Evolutionary conservation across 2,797 vertebrate species (phyloP), one percentile per base, ranked within the genome.

Genomic region (Myoxocephalus aenaeus): DNA sequence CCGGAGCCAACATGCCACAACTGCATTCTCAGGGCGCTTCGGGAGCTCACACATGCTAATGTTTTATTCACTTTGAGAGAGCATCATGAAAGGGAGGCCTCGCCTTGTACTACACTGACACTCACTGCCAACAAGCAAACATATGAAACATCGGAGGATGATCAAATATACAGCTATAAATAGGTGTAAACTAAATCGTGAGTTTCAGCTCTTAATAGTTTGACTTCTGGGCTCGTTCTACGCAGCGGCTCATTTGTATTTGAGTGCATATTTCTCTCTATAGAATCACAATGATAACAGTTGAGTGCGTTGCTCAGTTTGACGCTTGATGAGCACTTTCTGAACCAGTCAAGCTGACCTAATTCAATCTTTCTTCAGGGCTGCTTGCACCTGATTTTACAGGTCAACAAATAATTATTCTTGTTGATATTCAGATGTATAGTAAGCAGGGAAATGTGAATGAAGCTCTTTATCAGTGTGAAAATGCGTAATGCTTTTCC

Each of bases 61-160:
- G 93, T 95, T 95, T 95, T 92, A 95, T 95, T 94, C 93, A 94
- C 93, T 95, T 93, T 94, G 92, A 89, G 84, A 82, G 81, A 83
- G 87, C 84, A 85, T 86, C 86, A 89, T 89, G 91, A 92, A 92
- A 93, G 86, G 69, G 63, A 84, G 79, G 80, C 79, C 85, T 86
- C 69, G 75, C 70, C 89, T 92, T 87, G 87, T 85, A 92, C 87
- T 72, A 88, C 88, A 81, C 76, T 86, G 87, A 91, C 90, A 86
- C 86, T 76, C 79, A 72, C 88, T 84, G 87, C 86, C 91, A 87
- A 90, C 90, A 72, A 91, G 91, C 89, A 90, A 92, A 92, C 87
- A 88, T 77, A 92, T 92, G 66, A 93, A 94, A 95, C 90, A 93
- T 92, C 72, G 65, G 38, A 77, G 75, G 77, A 68, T 59, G 85